Evolutionary conservation across 2,113 vertebrate species (phyloP), one percentile per base, ranked within the genome.

Genomic region (Megaceryle maxima): DNA sequence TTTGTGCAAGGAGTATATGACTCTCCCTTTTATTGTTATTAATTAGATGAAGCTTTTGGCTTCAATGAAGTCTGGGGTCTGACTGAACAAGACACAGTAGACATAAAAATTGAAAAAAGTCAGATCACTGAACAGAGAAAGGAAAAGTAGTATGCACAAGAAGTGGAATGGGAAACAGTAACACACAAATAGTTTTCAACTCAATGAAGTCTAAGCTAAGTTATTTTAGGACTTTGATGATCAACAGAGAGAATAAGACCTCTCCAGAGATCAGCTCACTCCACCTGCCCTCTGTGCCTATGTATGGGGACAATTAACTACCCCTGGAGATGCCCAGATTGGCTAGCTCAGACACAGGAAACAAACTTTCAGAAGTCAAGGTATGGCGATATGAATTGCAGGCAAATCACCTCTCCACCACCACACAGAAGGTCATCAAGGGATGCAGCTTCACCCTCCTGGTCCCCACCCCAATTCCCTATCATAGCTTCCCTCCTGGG

Each of bases 371-470:
- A 67, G 63, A 57, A 72, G n/a, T 28, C 28, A 66, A 25, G 7
- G 50, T 18, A 35, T 2, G 3, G 28, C 5, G 25, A 13, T 2
- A 10, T 2, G 16, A 66, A 50, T 10, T 0, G 0, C 22, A 37
- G 20, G 20, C 4, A 76, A 79, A 60, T 14, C n/a, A 68, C 41
- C 28, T 68, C 15, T 26, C 17, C 9, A 9, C 1, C 16, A 41
- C 11, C 7, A 19, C 31, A 70, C 2, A 39, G 39, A 6, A 78
- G n/a, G 15, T 51, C 35, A 90, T 11, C 0, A 3, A 84, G 28
- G 26, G 13, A 7, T 55, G 25, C 10, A 43, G 21, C 11, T 69
- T 67, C 44, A 29, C 14, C 6, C 4, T 31, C 25, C 7, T 57
- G 15, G 3, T 62, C n/a, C 25, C n/a, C 41, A 80, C 0, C 2